Percentiles rank a stretch among this genome's conserved stretches.
These are phyloP conservation scores for Macaria notata DNA, from an alignment of 2,888 invertebrate species.

Conservation along the genomic window DNA sequence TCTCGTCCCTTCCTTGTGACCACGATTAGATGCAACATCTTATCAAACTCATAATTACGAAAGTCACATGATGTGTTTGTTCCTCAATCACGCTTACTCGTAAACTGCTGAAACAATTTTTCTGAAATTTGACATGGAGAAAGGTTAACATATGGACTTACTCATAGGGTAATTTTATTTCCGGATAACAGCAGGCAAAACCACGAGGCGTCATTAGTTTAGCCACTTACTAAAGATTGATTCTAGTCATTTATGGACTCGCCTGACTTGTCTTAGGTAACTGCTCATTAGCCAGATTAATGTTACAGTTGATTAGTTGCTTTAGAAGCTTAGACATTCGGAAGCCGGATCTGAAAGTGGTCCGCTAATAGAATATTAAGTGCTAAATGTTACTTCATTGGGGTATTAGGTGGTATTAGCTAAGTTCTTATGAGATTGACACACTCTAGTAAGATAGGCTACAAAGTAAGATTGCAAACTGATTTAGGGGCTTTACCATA, in stretches of 20 bases:
- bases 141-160: too few relatives aligned
- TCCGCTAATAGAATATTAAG: constrained; percentile 7
- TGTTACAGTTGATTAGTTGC: constrained; percentile 11
- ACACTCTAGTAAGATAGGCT: too few relatives aligned
- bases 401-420: too few relatives aligned
- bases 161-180: too few relatives aligned
- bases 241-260: not conserved
- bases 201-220: too few relatives aligned
- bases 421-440: too few relatives aligned
- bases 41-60: not conserved
- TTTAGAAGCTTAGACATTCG: constrained; percentile 5
- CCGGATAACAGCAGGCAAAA: too few relatives aligned
- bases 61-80: not conserved
- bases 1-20: constrained; percentile 24
- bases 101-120: too few relatives aligned
- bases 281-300: constrained; percentile 19
- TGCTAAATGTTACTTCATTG: constrained; percentile 6
- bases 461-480: too few relatives aligned
- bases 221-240: too few relatives aligned
- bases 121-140: too few relatives aligned
- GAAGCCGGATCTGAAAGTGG: constrained; percentile 32
- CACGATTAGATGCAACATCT: constrained; percentile 3
- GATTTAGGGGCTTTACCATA: too few relatives aligned
- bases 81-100: not conserved
- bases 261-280: constrained; percentile 30